Conservation (phyloP, 2,888 invertebrate genomes). For the Drosophila peninsularis region DNA sequence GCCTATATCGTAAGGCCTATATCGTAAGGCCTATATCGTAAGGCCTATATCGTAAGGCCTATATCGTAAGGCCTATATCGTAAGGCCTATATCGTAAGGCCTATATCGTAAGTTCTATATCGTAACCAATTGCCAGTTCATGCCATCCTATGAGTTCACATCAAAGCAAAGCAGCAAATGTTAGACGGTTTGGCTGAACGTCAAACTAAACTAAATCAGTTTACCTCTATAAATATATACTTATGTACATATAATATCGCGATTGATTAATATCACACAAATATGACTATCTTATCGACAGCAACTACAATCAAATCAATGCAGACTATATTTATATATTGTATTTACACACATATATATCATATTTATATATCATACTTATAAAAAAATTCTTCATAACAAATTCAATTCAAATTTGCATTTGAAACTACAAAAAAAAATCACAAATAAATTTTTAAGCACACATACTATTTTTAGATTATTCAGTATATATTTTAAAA, state of each 20-base stretch:
- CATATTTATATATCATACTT: background rate
- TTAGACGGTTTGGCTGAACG: background rate
- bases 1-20: no score
- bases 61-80: no score
- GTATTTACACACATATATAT: background rate
- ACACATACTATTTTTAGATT: background rate
- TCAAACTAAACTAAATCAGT: background rate
- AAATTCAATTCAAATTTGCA: background rate
- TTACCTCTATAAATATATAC: background rate
- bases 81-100: background rate
- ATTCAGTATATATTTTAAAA: background rate
- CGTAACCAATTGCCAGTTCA: no score
- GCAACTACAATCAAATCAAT: background rate
- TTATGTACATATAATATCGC: background rate
- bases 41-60: no score
- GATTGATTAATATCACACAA: background rate
- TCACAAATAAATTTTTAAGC: background rate
- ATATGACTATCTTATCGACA: background rate
- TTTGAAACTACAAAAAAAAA: background rate
- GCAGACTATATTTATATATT: background rate
- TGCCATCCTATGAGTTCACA: background rate
- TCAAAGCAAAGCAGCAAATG: background rate
- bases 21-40: no score
- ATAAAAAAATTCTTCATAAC: background rate
- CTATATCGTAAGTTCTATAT: background rate